phyloP scores from a whole-genome alignment of 2,888 invertebrate genomes.

The Eucera pruinosa region DNA sequence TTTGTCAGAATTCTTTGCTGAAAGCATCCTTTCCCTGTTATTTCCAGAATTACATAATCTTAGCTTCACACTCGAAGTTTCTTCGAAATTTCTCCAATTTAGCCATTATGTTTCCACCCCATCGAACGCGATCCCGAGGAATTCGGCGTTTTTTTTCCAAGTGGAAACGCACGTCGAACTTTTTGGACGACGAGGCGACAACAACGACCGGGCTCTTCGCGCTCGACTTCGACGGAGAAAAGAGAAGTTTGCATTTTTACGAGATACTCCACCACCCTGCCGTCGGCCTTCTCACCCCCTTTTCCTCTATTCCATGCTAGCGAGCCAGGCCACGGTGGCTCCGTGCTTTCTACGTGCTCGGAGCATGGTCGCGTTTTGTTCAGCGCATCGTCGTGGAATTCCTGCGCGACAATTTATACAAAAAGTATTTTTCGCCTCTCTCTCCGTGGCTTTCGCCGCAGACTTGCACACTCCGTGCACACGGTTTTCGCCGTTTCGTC shows the following conservation, averaged over 20 bases:
- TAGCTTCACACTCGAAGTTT: conserved; percentile 10
- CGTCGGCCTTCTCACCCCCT: neutral
- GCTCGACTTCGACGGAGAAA: conserved; percentile 57
- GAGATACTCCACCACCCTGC: conserved; percentile 57
- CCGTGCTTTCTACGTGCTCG: conserved; percentile 35
- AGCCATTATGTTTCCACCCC: neutral
- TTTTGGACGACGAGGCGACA: conserved; percentile 60
- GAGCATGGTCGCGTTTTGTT: conserved; percentile 67
- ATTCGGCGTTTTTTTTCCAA: conserved; percentile 16
- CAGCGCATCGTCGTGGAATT: conserved; percentile 73
- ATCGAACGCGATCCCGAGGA: conserved; percentile 6
- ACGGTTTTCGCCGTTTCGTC: too few relatives aligned
- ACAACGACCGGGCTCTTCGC: conserved; percentile 60
- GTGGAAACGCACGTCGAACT: conserved; percentile 56
- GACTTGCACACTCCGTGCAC: neutral
- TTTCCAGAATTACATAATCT: too few relatives aligned
- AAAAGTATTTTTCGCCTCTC: conserved; percentile 76
- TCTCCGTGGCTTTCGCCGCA: neutral
- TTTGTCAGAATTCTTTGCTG: too few relatives aligned
- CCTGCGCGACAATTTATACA: conserved; percentile 79
- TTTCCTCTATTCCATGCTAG: neutral
- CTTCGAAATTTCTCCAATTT: conserved; percentile 26
- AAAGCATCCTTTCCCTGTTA: too few relatives aligned
- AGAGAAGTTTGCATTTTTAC: conserved; percentile 80
- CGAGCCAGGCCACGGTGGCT: neutral